A percentile compares a stretch with the other conserved stretches of the same genome.
These are phyloP conservation scores for Melanotus villosus DNA, from an alignment of 2,888 invertebrate species.

Conservation along the genomic window DNA sequence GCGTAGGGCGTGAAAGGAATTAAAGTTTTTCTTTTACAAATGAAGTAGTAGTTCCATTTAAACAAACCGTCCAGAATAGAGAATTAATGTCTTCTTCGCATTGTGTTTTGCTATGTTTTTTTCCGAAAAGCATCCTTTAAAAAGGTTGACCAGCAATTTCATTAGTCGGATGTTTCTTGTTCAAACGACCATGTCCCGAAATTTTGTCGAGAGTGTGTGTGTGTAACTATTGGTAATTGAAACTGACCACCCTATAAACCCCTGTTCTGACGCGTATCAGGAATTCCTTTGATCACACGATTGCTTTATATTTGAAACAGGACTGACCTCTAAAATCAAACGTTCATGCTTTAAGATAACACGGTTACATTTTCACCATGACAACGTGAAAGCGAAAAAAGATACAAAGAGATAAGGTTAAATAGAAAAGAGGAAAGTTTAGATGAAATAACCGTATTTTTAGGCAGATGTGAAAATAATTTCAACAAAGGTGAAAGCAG, in stretches of 20 bases:
- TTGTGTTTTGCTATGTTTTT: background rate
- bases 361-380: constrained; percentile 8
- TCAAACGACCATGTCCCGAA: background rate
- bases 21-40: background rate
- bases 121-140: background rate
- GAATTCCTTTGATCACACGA: constrained; percentile 16
- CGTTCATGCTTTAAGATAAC: constrained; percentile 2
- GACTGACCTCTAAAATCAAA: constrained; percentile 1
- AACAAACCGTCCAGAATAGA: background rate
- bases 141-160: constrained; percentile 1
- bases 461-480: too few relatives aligned
- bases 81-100: background rate
- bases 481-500: too few relatives aligned
- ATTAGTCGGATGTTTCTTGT: background rate
- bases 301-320: constrained; percentile 9
- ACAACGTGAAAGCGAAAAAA: background rate
- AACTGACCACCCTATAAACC: background rate
- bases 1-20: background rate
- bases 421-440: too few relatives aligned
- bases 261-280: constrained; percentile 12
- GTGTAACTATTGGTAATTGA: constrained; percentile 21
- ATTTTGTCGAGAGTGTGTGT: background rate
- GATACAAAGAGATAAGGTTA: background rate
- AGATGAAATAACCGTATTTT: too few relatives aligned
- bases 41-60: background rate